Base-by-base conservation (phyloP, 2,888 invertebrate genomes). In the Mamestra brassicae region DNA sequence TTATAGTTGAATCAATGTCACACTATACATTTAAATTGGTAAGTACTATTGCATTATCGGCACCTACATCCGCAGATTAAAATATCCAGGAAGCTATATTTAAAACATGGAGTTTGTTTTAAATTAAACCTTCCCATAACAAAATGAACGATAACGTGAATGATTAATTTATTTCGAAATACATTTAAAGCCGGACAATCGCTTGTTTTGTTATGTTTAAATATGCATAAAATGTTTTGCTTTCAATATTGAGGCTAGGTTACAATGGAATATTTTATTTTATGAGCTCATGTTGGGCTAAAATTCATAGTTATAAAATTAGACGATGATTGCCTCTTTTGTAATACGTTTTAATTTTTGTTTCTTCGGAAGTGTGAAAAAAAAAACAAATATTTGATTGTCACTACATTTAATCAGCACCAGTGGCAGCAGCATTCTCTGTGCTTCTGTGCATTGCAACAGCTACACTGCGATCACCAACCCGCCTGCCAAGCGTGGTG, bases 211-310 rank as follows among this genome's bases (percentile, higher is more conserved):
- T 54, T 7, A 26, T 26, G 26, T 26, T 26, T 26, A 64, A 78
- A 81, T 74, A 64, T 72, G 11, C 36, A 10, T 64, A 26, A 47
- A 75, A 71, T 74, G 15, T 76, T 79, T 69, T 66, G 26, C 36
- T 74, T 73, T 54, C 4, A 47, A 17, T 63, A 57, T 63, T 34
- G n/a, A 36, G 36, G 45, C 2, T 11, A 26, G 1, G 45, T 80
- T 50, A 60, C 26, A 68, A 64, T 54, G 34, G 17, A 47, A 47
- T 15, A 15, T 45, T 54, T 4, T n/a, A 3, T 54, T 54, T n/a
- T 3, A 6, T 17, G 13, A 2, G 15, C n/a, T 3, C 1, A 38
- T 17, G 61, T 42, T 61, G 2, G 6, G 7, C 52, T 5, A 2
- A 52, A 52, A 52, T 17, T 17, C 52, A 7, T 47, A 13, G 47